Evolutionary conservation across 2,797 vertebrate genomes (phyloP), one percentile per base, ranked within the genome.

Genomic region (Scolopax rusticola): DNA sequence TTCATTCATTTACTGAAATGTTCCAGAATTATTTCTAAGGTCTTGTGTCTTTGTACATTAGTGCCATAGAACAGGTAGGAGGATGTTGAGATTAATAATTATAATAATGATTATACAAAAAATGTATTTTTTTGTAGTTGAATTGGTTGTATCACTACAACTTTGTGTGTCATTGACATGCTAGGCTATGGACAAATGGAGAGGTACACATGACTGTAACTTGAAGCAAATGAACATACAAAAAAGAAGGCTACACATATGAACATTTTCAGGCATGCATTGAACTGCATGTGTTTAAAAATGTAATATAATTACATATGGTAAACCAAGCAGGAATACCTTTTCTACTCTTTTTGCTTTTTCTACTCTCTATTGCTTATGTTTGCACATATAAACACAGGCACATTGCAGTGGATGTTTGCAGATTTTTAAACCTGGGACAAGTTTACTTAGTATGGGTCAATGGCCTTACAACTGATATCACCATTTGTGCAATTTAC

Each of bases 401-500:
- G 33, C 69, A 69, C 3, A 2, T 71, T 67, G 75, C 68, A 41
- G 43, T 2, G 6, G 28, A 19, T 28, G 0, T 70, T 80, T 93
- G 75, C 68, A 74, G 63, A 82, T 78, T 83, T 89, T 63, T 47
- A 84, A 94, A 81, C 77, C 79, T 65, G 38, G 64, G 25, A 53
- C 61, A 73, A 67, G 78, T 94, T 94, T 95, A 48, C 81, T 77
- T 64, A 89, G 68, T n/a, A 6, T 64, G 71, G 75, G 53, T 83
- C 95, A 93, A 85, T 94, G 89, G 84, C 90, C 89, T 92, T 94
- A 70, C 43, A 64, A 41, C 68, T 47, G 73, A 47, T 83, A 9
- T 90, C 77, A 47, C 48, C 47, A 10, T 77, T 95, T 89, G 60
- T 48, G 86, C 81, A 96, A 94, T 68, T 91, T 77, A 48, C 51